Evolutionary conservation across 2,888 invertebrate genomes (phyloP).

Genomic region (Cactoblastis cactorum): DNA sequence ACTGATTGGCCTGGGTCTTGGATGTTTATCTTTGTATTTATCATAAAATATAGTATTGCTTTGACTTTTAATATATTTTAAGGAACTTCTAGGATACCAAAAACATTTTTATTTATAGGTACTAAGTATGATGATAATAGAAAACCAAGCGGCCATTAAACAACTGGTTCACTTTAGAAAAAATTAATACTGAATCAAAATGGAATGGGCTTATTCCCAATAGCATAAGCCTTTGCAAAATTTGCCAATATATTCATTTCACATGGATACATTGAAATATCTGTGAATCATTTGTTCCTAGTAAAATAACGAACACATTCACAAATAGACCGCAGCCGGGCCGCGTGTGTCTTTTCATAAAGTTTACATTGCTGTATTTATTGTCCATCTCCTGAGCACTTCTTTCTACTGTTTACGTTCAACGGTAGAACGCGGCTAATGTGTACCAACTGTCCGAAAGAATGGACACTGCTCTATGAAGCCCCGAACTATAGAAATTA

Average conservation of each 20-base stretch:
- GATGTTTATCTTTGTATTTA: too few relatives aligned
- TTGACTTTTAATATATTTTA: too few relatives aligned
- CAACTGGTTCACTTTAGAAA: too few relatives aligned
- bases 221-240: too few relatives aligned
- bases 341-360: conserved; percentile 67
- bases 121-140: too few relatives aligned
- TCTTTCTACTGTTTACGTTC: conserved; percentile 65
- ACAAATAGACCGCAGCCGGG: conserved; percentile 12
- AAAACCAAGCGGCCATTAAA: too few relatives aligned
- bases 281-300: background rate
- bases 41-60: too few relatives aligned
- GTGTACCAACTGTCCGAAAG: background rate
- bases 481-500: background rate
- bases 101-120: too few relatives aligned
- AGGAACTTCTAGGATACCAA: too few relatives aligned
- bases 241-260: background rate
- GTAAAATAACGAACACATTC: background rate
- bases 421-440: conserved; percentile 40
- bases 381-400: conserved; percentile 52
- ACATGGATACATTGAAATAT: background rate
- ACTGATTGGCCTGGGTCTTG: too few relatives aligned
- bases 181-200: too few relatives aligned
- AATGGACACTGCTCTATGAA: background rate
- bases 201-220: too few relatives aligned
- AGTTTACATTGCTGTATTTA: conserved; percentile 60